Evolutionary conservation across 2,113 vertebrate genomes (phyloP).

Genomic region (Nothobranchius furzeri): DNA sequence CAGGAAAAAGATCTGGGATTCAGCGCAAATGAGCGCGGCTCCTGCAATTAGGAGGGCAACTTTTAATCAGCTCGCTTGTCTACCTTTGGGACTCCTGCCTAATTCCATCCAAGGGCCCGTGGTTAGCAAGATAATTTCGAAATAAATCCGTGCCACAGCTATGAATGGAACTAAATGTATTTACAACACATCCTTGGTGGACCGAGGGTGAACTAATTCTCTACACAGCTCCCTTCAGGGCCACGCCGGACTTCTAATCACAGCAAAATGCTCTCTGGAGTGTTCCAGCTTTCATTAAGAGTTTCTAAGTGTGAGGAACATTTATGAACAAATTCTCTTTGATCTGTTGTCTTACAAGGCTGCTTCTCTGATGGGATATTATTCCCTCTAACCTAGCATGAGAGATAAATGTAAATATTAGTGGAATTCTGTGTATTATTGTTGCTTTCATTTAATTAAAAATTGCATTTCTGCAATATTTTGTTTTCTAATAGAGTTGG

Average conservation of each 20-base stretch:
- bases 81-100: slow-evolving; percentile 49
- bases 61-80: slow-evolving; percentile 60
- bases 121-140: slow-evolving; percentile 24
- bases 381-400: too few relatives aligned
- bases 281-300: background rate
- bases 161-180: slow-evolving; percentile 16
- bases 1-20: slow-evolving; percentile 49
- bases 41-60: slow-evolving; percentile 49
- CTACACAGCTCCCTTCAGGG: background rate
- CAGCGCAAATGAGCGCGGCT: slow-evolving; percentile 44
- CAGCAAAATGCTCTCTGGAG: slow-evolving; percentile 4
- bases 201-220: slow-evolving; percentile 9
- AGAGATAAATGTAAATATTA: too few relatives aligned
- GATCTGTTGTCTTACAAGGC: too few relatives aligned
- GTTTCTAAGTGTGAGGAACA: background rate
- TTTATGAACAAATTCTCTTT: too few relatives aligned
- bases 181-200: background rate
- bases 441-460: too few relatives aligned
- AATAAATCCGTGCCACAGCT: background rate
- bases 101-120: slow-evolving; percentile 39
- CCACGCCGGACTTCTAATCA: slow-evolving; percentile 15
- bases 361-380: too few relatives aligned
- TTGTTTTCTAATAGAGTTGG: too few relatives aligned
- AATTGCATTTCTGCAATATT: too few relatives aligned
- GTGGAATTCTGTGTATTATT: too few relatives aligned